These are phyloP conservation scores for Anas georgica DNA, from an alignment of 2,797 vertebrate species.

Conservation along the genomic window DNA sequence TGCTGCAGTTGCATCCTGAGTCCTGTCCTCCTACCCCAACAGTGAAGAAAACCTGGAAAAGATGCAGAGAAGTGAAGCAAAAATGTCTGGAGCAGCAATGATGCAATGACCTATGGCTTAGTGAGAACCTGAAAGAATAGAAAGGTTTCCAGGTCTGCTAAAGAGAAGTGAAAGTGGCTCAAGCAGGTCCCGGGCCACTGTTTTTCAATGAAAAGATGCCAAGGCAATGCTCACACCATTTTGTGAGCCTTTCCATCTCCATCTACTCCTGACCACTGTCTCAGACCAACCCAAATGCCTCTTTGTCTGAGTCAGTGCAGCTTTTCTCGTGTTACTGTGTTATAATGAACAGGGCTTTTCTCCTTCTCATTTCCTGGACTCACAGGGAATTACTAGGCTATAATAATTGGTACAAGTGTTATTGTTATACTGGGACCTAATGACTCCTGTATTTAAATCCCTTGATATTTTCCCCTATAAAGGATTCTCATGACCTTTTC, in stretches of 20 bases:
- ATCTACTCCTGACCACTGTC: not conserved
- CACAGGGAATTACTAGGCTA: not conserved
- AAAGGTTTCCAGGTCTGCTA: not conserved
- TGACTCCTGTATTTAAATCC: not conserved
- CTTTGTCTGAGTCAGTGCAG: not conserved
- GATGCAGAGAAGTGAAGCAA: not conserved
- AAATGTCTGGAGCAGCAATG: not conserved
- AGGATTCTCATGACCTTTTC: not conserved
- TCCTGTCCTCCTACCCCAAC: accelerated
- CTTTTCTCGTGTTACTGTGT: not conserved
- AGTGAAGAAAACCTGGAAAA: not conserved
- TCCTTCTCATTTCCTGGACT: not conserved
- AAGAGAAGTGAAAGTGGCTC: not conserved
- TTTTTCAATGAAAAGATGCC: not conserved
- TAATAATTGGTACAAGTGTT: not conserved
- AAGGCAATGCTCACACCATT: accelerated
- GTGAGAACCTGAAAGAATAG: not conserved
- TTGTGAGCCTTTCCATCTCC: accelerated
- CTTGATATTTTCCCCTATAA: not conserved
- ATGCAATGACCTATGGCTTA: not conserved
- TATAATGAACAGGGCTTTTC: not conserved
- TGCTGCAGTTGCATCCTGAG: not conserved
- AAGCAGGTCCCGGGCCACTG: not conserved
- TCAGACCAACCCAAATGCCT: not conserved
- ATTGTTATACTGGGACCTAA: not conserved